These are phyloP conservation scores for Gracilinanus agilis DNA, from an alignment of 2,113 vertebrate genomes.

Conservation along the genomic window DNA sequence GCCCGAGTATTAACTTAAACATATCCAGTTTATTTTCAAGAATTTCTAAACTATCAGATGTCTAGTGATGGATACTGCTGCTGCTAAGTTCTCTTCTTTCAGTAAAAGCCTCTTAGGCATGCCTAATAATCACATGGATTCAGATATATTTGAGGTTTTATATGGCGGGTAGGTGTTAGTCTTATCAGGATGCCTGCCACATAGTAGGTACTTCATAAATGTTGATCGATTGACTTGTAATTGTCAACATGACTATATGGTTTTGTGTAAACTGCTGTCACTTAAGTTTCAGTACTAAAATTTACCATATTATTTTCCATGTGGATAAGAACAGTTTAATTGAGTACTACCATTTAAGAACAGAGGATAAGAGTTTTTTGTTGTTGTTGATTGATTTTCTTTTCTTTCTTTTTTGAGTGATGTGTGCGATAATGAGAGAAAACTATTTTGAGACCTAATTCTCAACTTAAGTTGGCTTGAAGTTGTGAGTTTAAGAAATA, in stretches of 20 bases:
- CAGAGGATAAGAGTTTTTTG: too few species aligned
- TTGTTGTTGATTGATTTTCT: too few species aligned
- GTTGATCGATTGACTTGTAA: not conserved
- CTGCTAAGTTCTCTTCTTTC: conserved; percentile 22
- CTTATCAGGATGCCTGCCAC: not conserved
- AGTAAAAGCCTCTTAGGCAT: not conserved
- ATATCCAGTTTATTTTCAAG: not conserved
- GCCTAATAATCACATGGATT: conserved; percentile 39
- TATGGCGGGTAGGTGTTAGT: not conserved
- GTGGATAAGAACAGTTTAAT: conserved; percentile 30
- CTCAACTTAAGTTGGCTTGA: not conserved
- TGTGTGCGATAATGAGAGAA: not conserved
- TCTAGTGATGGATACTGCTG: not conserved
- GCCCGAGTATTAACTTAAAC: not conserved
- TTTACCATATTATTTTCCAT: conserved; percentile 35
- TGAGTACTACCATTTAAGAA: conserved; percentile 39
- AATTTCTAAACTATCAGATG: conserved; percentile 17
- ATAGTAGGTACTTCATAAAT: not conserved
- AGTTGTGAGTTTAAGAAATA: not conserved
- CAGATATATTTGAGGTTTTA: not conserved
- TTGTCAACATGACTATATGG: not conserved
- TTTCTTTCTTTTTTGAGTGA: not conserved
- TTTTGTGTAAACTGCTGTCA: conserved; percentile 19
- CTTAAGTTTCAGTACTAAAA: not conserved
- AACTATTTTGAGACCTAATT: not conserved